Base-by-base conservation (phyloP, 35 echinoderm and acorn worm species). In the Amphiura filiformis region DNA sequence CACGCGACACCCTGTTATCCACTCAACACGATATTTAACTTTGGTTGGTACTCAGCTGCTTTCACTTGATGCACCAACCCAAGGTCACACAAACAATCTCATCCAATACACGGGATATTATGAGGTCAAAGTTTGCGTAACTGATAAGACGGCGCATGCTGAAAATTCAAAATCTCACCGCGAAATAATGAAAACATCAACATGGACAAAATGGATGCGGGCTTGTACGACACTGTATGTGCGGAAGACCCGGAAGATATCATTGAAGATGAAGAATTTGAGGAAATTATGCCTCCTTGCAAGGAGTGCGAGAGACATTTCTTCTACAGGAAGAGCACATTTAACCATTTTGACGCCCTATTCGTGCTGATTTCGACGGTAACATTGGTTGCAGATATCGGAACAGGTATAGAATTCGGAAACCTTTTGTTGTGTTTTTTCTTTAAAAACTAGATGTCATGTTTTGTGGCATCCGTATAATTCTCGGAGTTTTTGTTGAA, bases 301-400 rank as follows among this genome's bases (percentile, higher is more conserved):
- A 39, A 77, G 84, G 91, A 93, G 79, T 90, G 92, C 78, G 88
- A 97, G 56, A 88, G 82, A 75, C 80, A 97, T 77, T 90, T 87
- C 32, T 93, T 93, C 41, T 76, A 87, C 65, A 49, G 76, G 83
- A 77, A 84, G 22, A 88, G 83, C 34, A 94, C 89, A 5, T 98
- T 98, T 52, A 94, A 91, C 39, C 80, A 85, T 64, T 83, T 94
- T 75, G 96, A 98, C 39, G 92, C 82, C 28, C 32, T 79, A n/a
- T 87, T 98, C 81, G 89, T 94, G 18, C 37, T 94, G 17, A 87
- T 98, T 76, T 98, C 96, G 1, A 92, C 94, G 41, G 39, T 65
- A 41, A 89, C 91, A 20, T 83, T 94, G 17, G 65, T 94, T 57
- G 83, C 89, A 17, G 96, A 98, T 65, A 77, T 98, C 44, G 93